Evolutionary conservation across 1,140 invertebrate species (phyloP), one percentile per base, ranked within the genome.

Genomic region (Magallana ariakensis): DNA sequence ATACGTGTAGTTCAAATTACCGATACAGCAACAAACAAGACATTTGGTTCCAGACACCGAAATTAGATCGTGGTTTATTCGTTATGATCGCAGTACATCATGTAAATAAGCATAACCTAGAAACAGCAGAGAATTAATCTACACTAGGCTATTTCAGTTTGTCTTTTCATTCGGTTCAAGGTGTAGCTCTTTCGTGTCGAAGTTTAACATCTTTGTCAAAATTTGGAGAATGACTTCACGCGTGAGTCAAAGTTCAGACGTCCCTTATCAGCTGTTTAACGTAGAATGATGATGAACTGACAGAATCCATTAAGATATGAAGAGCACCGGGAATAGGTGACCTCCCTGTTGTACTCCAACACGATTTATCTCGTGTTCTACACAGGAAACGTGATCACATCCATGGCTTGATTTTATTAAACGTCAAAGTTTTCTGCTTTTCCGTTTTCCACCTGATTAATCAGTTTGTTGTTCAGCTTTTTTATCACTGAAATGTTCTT

Each of bases 321-420:
- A 26, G 6, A 60, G 11, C 15, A 16, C 15, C 58, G 10, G 66
- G 66, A 4, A 26, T 26, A 33, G 66, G 1, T 26, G 66, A 75
- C 66, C 66, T 26, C 66, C 10, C 22, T 75, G 66, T 75, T 75
- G 66, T 75, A 75, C 66, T 8, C 66, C 66, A 0, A 75, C 66
- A 75, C 13, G 19, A 26, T 75, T 26, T 75, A 26, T 13, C 66
- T 15, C 11, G 33, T 75, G 66, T 33, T 26, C 22, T 46, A 75
- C 66, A 75, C 66, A 26, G 66, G 66, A 75, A 75, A 75, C 66
- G 66, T 75, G 66, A 75, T 26, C 58, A 19, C 15, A 26, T 75
- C 66, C 33, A 46, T 75, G 22, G 1, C 66, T 75, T 75, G 10
- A 26, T 75, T 75, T 75, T 26, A 11, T 26, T 33, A 75, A 75